Evolutionary conservation across 2,113 vertebrate species (phyloP), one percentile per base, ranked within the genome.

Genomic region (Donacobius atricapilla): DNA sequence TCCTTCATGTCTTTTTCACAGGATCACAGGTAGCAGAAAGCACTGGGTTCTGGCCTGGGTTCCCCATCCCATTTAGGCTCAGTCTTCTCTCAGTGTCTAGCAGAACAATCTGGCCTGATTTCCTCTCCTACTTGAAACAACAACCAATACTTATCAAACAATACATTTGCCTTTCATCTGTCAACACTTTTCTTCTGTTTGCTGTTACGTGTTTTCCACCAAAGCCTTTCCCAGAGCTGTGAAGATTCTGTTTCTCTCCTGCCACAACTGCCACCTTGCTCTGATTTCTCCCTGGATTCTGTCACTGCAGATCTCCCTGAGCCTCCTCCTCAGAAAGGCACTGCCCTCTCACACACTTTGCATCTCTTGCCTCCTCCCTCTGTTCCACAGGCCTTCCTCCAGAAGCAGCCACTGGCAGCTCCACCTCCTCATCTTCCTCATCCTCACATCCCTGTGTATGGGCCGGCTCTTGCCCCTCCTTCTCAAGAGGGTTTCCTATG

Each of bases 401-500:
- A 69, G 40, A 25, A 69, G 30, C 31, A 83, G 53, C n/a, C 30
- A 31, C 12, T 13, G 31, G 23, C 42, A 88, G 30, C 33, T 68
- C 50, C 40, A 45, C 37, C 33, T 76, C 47, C 45, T 81, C 87
- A 69, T 64, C 37, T 28, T 76, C 47, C 45, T 81, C 87, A 69
- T 64, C 66, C 71, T 83, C 71, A 44, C n/a, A n/a, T n/a, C n/a
- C n/a, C 39, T 1, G 0, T 0, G 1, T 1, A 2, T n/a, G 22
- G 22, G n/a, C 40, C 33, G 56, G 45, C 40, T 76, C 39, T 51
- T 54, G 23, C 15, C 27, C 54, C 31, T 54, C 15, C 89, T 83
- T 85, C 4, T 3, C 66, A 69, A 69, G 51, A 86, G 24, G 35
- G 37, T 60, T 58, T 89, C 83, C 37, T 51, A 48, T n/a, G 56